Evolutionary conservation across 2,113 vertebrate genomes (phyloP).

Genomic region (Cebidichthys violaceus): DNA sequence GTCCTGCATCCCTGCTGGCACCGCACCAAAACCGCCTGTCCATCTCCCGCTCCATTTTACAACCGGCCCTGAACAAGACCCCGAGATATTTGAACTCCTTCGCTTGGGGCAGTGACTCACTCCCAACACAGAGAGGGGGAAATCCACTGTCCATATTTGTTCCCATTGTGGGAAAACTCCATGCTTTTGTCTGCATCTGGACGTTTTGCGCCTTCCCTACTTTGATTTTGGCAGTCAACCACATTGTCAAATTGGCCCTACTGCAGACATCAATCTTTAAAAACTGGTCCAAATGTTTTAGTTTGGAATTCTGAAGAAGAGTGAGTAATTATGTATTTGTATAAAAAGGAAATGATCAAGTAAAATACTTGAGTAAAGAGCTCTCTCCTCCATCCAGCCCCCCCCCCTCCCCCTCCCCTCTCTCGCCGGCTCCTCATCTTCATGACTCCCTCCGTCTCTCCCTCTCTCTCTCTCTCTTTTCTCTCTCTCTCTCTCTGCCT

Average conservation of each 20-base stretch:
- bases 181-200: not conserved
- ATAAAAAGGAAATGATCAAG: not conserved
- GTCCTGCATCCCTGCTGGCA: not conserved
- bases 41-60: not conserved
- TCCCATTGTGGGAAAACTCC: too few species aligned
- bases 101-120: not conserved
- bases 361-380: not conserved
- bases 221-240: too few species aligned
- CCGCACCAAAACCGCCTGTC: not conserved
- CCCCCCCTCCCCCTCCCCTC: not conserved
- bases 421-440: constrained; percentile 36
- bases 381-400: not conserved
- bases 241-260: not conserved
- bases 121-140: not conserved
- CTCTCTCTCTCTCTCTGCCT: constrained; percentile 25
- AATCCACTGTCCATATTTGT: too few species aligned
- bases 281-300: not conserved
- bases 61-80: too few species aligned
- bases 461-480: not conserved
- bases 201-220: not conserved
- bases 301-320: not conserved
- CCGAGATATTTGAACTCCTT: not conserved
- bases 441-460: constrained; percentile 2
- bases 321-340: not conserved
- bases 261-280: not conserved